Conservation (phyloP, 2,797 vertebrate genomes). For the Mus caroli region DNA sequence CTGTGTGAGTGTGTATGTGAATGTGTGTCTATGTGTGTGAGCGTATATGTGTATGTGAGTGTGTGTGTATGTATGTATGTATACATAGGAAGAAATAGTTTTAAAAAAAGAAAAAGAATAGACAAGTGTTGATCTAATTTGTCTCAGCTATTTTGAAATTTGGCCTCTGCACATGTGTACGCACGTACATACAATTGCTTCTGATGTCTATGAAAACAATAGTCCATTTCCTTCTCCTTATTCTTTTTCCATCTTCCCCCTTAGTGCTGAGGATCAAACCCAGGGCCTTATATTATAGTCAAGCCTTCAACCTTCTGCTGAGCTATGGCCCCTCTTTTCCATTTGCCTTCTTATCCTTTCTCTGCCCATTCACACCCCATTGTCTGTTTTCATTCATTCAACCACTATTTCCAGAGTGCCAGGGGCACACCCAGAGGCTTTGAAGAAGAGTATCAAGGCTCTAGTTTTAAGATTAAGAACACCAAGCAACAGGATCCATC, state of each 20-base stretch:
- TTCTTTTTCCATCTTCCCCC: neutral
- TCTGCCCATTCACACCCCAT: neutral
- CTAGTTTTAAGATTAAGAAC: neutral
- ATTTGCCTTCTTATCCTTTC: neutral
- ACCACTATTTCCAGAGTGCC: neutral
- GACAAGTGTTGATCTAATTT: neutral
- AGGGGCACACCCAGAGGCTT: neutral
- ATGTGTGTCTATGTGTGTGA: neutral
- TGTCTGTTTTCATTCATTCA: neutral
- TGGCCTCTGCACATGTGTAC: neutral
- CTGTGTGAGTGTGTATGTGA: neutral
- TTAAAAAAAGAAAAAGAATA: neutral
- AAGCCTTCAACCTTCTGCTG: neutral
- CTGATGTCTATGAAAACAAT: neutral
- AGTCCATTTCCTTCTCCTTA: neutral
- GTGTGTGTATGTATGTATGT: neutral
- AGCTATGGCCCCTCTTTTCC: neutral
- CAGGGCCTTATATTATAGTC: neutral
- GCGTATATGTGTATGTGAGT: neutral
- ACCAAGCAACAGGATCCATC: too few species aligned
- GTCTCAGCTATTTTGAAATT: slow-evolving; percentile 31
- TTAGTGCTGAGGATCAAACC: neutral
- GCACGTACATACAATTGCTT: neutral
- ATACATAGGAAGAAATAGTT: neutral
- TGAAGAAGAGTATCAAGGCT: neutral